Conservation (phyloP, 2,888 invertebrate species). For the Aphelenchoides bicaudatus region DNA sequence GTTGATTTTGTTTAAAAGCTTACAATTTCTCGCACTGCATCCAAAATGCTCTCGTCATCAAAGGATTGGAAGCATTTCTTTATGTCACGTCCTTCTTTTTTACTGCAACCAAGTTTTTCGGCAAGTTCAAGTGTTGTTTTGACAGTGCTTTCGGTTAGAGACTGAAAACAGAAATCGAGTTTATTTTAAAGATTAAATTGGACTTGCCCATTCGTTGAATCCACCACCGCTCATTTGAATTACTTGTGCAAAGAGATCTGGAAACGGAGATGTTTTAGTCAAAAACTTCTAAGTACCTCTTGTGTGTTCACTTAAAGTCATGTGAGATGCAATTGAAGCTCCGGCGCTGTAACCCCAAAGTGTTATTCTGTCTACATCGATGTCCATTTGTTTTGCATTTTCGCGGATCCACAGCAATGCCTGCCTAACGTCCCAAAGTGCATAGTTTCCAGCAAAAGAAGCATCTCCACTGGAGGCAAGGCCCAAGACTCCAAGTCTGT, state of each 20-base stretch:
- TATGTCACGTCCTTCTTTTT: constrained; percentile 5
- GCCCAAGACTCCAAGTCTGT: constrained; percentile 33
- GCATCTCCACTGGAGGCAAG: constrained; percentile 34
- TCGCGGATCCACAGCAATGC: constrained; percentile 32
- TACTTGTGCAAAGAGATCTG: constrained; percentile 34
- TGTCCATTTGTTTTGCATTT: constrained; percentile 30
- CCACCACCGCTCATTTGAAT: constrained; percentile 34
- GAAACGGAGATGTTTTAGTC: too few species aligned
- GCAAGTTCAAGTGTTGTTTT: too few species aligned
- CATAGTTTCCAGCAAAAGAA: constrained; percentile 34
- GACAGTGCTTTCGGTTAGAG: constrained; percentile 18
- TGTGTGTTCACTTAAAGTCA: constrained; percentile 23
- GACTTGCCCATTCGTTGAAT: constrained; percentile 25
- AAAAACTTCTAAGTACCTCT: too few species aligned
- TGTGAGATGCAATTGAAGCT: constrained; percentile 6
- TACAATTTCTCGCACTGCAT: background rate
- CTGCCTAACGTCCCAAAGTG: constrained; percentile 35
- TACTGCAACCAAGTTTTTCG: constrained; percentile 21
- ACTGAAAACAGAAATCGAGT: too few species aligned
- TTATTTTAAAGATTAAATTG: too few species aligned
- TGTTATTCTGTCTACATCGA: constrained; percentile 35
- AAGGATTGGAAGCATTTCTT: constrained; percentile 25
- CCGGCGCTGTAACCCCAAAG: constrained; percentile 36
- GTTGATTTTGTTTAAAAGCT: too few species aligned
- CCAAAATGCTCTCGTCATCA: too few species aligned